These are phyloP conservation scores for Clupea harengus DNA, from an alignment of 2,113 vertebrate species.

Conservation along the genomic window DNA sequence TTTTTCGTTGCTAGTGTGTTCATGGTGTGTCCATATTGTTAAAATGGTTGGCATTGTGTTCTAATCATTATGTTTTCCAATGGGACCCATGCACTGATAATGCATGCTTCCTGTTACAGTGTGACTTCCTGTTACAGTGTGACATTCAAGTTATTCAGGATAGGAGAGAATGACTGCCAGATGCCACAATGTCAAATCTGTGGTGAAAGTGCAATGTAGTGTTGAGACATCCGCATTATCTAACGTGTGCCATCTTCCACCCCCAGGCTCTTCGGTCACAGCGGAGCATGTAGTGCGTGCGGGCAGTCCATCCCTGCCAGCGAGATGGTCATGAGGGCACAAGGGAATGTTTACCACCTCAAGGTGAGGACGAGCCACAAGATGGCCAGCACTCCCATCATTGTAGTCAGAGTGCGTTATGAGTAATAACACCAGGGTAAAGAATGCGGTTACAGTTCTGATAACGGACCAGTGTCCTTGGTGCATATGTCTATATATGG, in stretches of 20 bases:
- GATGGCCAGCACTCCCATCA: neutral
- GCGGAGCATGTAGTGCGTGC: slow-evolving; percentile 76
- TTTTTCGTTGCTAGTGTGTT: neutral
- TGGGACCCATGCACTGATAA: too few relatives aligned
- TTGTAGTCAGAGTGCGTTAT: neutral
- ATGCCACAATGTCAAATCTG: neutral
- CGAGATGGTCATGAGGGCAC: slow-evolving; percentile 80
- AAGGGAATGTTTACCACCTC: slow-evolving; percentile 76
- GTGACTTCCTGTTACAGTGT: neutral
- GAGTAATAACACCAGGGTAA: neutral
- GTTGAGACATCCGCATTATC: neutral
- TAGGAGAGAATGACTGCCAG: neutral
- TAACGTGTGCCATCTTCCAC: neutral
- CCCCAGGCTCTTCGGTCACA: slow-evolving; percentile 76
- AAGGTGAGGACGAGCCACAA: slow-evolving; percentile 63
- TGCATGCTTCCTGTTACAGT: too few relatives aligned
- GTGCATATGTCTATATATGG: neutral
- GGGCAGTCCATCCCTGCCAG: slow-evolving; percentile 77
- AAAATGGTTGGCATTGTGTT: neutral
- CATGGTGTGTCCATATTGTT: neutral
- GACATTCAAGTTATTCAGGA: neutral
- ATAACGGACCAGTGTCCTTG: neutral
- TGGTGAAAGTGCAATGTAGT: neutral
- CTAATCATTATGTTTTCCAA: neutral
- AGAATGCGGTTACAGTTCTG: neutral